A percentile compares a stretch with the other conserved stretches of the same genome.
Conservation (phyloP, 2,797 vertebrate species). For the Astyanax mexicanus region DNA sequence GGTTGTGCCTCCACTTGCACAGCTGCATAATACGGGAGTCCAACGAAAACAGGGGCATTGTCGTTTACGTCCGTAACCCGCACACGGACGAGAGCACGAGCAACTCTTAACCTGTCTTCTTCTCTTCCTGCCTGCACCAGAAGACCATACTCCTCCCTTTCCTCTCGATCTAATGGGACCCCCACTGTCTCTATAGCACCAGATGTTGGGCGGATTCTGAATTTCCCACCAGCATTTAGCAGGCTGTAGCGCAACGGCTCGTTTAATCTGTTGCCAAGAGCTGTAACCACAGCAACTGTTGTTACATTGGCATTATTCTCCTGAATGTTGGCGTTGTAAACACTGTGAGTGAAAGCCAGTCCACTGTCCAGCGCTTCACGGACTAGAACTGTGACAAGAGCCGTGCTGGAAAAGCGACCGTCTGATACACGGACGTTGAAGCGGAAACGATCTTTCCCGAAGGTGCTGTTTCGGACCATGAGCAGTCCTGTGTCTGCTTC, state of each 20-base stretch:
- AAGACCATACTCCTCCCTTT: slow-evolving; percentile 92
- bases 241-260: slow-evolving; percentile 93
- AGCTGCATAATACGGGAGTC: slow-evolving; percentile 96
- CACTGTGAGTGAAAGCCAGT: slow-evolving; percentile 88
- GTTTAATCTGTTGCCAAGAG: slow-evolving; percentile 91
- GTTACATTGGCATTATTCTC: slow-evolving; percentile 93
- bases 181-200: slow-evolving; percentile 95
- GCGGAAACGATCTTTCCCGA: slow-evolving; percentile 91
- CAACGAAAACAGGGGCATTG: slow-evolving; percentile 91
- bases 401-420: slow-evolving; percentile 91
- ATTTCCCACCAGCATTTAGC: slow-evolving; percentile 90
- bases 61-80: slow-evolving; percentile 95
- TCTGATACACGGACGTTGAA: slow-evolving; percentile 92
- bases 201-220: slow-evolving; percentile 91
- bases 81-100: slow-evolving; percentile 90
- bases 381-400: slow-evolving; percentile 87
- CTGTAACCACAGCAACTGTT: slow-evolving; percentile 93
- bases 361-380: slow-evolving; percentile 94
- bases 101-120: slow-evolving; percentile 88
- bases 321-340: slow-evolving; percentile 90
- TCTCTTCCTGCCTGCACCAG: slow-evolving; percentile 94
- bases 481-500: slow-evolving; percentile 87
- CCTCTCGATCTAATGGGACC: slow-evolving; percentile 92
- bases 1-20: slow-evolving; percentile 94
- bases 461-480: slow-evolving; percentile 89